Evolutionary conservation across 2,888 invertebrate genomes (phyloP).

Genomic region (Conistra vaccinii): DNA sequence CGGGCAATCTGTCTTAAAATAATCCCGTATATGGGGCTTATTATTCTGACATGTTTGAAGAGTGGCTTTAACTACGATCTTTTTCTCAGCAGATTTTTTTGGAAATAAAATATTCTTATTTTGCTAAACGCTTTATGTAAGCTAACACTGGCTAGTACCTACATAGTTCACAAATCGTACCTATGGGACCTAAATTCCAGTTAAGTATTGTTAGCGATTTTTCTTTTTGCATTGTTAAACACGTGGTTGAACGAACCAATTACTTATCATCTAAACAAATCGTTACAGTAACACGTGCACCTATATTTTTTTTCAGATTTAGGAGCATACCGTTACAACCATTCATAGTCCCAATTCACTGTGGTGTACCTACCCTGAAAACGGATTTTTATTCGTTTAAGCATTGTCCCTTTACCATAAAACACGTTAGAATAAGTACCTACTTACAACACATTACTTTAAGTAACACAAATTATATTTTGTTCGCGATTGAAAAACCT

Average conservation of each 20-base stretch:
- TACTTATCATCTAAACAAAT: not conserved
- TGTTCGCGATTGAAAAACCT: not conserved
- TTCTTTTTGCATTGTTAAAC: not conserved
- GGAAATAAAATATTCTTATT: not conserved
- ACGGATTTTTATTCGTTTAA: not conserved
- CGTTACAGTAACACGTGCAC: not conserved
- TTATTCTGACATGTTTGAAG: not conserved
- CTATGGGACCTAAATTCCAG: not conserved
- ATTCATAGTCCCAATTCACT: not conserved
- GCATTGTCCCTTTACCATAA: not conserved
- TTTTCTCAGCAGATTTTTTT: too few relatives aligned
- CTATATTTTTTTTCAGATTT: not conserved
- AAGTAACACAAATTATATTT: not conserved
- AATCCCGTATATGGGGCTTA: not conserved
- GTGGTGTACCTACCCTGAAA: not conserved
- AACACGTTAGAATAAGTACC: not conserved
- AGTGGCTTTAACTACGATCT: not conserved
- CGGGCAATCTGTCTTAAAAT: not conserved
- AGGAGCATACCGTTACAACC: not conserved
- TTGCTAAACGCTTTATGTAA: too few relatives aligned
- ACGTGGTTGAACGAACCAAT: not conserved
- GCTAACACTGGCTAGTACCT: too few relatives aligned
- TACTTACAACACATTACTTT: not conserved
- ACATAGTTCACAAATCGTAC: not conserved
- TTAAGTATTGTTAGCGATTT: not conserved